Conservation (phyloP, 2,888 invertebrate genomes). For the Ptilodon capucinus region DNA sequence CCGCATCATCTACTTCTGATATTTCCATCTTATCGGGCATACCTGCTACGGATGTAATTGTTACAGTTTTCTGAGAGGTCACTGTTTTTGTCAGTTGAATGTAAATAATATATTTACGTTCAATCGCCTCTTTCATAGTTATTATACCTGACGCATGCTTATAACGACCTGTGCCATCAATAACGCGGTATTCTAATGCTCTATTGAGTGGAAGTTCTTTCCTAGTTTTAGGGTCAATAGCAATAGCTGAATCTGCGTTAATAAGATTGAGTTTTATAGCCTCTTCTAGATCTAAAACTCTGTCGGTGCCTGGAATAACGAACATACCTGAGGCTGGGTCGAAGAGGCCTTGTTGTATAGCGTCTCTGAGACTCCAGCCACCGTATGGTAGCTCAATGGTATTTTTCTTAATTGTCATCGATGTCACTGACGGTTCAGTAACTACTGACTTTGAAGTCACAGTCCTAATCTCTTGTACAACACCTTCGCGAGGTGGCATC, state of each 20-base stretch:
- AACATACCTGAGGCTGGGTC: constrained; percentile 93
- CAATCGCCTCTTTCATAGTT: constrained; percentile 89
- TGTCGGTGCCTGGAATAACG: constrained; percentile 92
- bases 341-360: constrained; percentile 91
- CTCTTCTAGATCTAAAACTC: constrained; percentile 92
- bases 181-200: constrained; percentile 89
- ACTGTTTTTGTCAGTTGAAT: constrained; percentile 73
- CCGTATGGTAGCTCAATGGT: constrained; percentile 91
- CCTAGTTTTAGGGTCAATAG: constrained; percentile 89
- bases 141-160: constrained; percentile 77
- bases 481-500: constrained; percentile 45
- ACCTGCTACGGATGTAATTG: constrained; percentile 88
- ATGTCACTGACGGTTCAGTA: constrained; percentile 76
- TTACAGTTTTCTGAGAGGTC: constrained; percentile 84
- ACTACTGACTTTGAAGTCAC: constrained; percentile 65
- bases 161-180: constrained; percentile 92
- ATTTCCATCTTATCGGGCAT: constrained; percentile 89
- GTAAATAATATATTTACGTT: constrained; percentile 84
- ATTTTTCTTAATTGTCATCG: constrained; percentile 84
- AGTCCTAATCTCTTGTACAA: constrained; percentile 61
- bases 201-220: constrained; percentile 86
- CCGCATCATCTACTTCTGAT: constrained; percentile 69
- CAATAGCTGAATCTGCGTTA: constrained; percentile 90
- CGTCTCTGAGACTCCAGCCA: constrained; percentile 92
- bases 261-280: constrained; percentile 93